Percentiles rank a stretch among this genome's conserved stretches.
These are phyloP conservation scores for Microctenopoma stevenorrisi DNA, from an alignment of 2,797 vertebrate genomes.

Conservation along the genomic window DNA sequence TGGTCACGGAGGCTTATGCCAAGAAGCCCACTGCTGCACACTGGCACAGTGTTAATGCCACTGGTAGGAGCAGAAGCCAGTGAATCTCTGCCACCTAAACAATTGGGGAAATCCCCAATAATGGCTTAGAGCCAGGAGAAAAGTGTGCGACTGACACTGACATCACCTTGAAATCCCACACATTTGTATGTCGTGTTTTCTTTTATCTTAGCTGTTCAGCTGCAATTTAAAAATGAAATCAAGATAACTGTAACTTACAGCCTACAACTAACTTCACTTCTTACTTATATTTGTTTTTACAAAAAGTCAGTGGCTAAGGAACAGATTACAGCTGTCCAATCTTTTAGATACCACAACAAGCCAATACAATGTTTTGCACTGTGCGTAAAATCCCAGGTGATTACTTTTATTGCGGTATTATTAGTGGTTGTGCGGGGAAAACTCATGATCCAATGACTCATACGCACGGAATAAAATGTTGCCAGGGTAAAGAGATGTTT, in stretches of 20 bases:
- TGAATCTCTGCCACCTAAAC: conserved; percentile 33
- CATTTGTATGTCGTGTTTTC: neutral
- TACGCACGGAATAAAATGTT: neutral
- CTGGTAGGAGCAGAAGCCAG: conserved; percentile 25
- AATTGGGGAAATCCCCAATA: conserved; percentile 49
- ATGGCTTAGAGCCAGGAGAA: conserved; percentile 27
- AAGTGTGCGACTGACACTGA: neutral
- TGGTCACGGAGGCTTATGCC: conserved; percentile 26
- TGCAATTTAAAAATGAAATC: neutral
- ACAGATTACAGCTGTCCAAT: neutral
- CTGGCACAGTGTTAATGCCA: conserved; percentile 30
- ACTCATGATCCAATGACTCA: neutral
- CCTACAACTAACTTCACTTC: neutral
- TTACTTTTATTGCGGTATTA: neutral
- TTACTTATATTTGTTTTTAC: neutral
- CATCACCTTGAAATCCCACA: neutral
- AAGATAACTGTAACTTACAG: too few relatives aligned
- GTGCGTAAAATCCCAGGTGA: neutral
- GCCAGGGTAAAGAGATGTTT: neutral
- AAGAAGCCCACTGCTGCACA: conserved; percentile 27
- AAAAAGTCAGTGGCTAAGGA: neutral
- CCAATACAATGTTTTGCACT: neutral
- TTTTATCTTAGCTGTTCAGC: neutral
- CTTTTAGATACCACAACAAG: too few relatives aligned
- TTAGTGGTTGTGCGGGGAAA: neutral